Evolutionary conservation across 2,113 vertebrate genomes (phyloP).

Genomic region (Rhadina sibilatrix): DNA sequence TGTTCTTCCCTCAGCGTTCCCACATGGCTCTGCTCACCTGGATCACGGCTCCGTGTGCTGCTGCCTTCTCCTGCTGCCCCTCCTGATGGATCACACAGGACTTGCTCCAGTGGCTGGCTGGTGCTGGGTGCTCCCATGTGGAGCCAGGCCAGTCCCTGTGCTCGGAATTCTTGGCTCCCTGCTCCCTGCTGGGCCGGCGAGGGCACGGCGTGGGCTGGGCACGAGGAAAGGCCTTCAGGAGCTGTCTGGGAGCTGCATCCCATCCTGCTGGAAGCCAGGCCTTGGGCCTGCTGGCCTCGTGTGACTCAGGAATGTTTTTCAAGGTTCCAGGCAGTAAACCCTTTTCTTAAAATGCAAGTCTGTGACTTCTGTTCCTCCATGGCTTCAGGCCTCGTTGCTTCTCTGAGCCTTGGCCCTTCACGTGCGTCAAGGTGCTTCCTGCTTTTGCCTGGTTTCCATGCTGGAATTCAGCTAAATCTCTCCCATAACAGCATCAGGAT

Average conservation of each 20-base stretch:
- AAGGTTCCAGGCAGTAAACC: constrained; percentile 22
- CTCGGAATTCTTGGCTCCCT: rapidly evolving
- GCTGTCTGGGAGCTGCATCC: not conserved
- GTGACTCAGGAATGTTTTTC: constrained; percentile 24
- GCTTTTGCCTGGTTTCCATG: not conserved
- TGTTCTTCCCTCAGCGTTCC: not conserved
- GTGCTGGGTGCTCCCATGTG: not conserved
- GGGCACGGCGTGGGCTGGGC: rapidly evolving
- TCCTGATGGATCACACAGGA: rapidly evolving
- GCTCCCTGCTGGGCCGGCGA: not conserved
- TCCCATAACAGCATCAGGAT: not conserved
- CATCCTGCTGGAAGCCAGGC: rapidly evolving
- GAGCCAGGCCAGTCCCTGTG: not conserved
- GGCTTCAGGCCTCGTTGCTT: not conserved
- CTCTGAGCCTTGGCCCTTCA: not conserved
- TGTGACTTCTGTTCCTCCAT: not conserved
- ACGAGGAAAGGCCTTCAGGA: rapidly evolving
- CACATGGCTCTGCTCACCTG: rapidly evolving
- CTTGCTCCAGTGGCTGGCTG: not conserved
- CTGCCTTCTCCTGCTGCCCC: not conserved
- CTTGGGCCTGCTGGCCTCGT: not conserved
- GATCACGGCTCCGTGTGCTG: rapidly evolving
- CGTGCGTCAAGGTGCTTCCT: rapidly evolving
- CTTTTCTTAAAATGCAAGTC: not conserved
- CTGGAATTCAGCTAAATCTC: not conserved